Percentiles rank a stretch among this genome's conserved stretches.
Evolutionary conservation across 2,888 invertebrate genomes (phyloP).

Genomic region (Galerucella pusilla): DNA sequence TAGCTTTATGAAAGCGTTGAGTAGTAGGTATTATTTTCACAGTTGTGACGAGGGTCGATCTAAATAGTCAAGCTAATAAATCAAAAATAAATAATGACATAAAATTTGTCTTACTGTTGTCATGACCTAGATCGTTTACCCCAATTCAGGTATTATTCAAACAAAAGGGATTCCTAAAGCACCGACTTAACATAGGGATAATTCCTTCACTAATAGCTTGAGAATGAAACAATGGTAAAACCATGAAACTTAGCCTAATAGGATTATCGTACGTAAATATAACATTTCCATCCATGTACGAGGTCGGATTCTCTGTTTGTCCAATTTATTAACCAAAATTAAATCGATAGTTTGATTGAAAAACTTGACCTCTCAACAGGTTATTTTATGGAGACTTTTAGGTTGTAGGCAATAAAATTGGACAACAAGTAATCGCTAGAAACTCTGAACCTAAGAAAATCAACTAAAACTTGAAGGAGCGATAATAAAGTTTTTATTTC

Average conservation of each 20-base stretch:
- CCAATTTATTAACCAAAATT: constrained; percentile 10
- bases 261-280: constrained; percentile 42
- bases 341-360: too few relatives aligned
- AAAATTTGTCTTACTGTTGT: constrained; percentile 16
- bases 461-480: too few relatives aligned
- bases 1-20: too few relatives aligned
- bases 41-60: neutral
- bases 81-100: constrained; percentile 5
- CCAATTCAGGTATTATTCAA: constrained; percentile 34
- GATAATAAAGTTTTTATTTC: too few relatives aligned
- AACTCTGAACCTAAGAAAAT: too few relatives aligned
- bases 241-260: constrained; percentile 42
- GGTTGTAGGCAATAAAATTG: neutral
- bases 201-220: constrained; percentile 43
- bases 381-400: neutral
- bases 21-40: neutral
- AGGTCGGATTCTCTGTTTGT: constrained; percentile 13
- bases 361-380: neutral
- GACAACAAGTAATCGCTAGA: too few relatives aligned
- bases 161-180: constrained; percentile 34
- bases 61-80: neutral
- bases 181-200: constrained; percentile 37
- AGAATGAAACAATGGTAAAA: constrained; percentile 42
- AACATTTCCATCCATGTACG: constrained; percentile 9
- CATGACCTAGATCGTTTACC: constrained; percentile 31